Evolutionary conservation across 1,140 invertebrate species (phyloP), one percentile per base, ranked within the genome.

Genomic region (Drosophila azteca): DNA sequence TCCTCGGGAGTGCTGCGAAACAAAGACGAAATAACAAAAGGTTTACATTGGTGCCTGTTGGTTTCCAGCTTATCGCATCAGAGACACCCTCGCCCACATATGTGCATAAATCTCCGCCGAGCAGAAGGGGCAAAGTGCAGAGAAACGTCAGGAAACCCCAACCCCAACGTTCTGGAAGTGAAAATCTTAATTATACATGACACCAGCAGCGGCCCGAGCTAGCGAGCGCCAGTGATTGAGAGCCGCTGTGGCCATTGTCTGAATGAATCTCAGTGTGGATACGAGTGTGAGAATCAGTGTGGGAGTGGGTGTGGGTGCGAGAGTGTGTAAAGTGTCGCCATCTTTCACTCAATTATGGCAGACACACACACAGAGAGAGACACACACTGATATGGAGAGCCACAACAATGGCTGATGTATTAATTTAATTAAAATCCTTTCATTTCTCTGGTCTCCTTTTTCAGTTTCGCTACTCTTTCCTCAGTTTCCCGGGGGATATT

Each of bases 141-240:
- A 52, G 24, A 80, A 77, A 13, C 35, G 35, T 20, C 17, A 67
- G 58, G 61, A 63, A 20, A 63, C 58, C 57, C 62, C 48, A 53
- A 69, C 65, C 70, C 24, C 22, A 24, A 24, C 22, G 48, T 71
- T 64, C 79, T 87, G 71, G 58, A 81, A 88, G 85, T 82, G 83
- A 88, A 87, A 87, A 83, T 87, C 83, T 87, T 87, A 87, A 87
- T 87, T 87, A 87, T 87, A 88, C 79, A 88, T 88, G 83, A 83
- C 83, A 83, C 76, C 76, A 80, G 79, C 77, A 85, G 77, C 57
- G 74, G 66, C 59, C 59, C 22, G 43, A 70, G 65, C 58, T 39
- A n/a, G 17, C 46, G 31, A 55, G 58, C 55, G 17, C 48, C 68
- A 77, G 68, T 77, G 83, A 87, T 88, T 87, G 82, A 85, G 76